Base-by-base conservation (phyloP, 2,888 invertebrate species). In the Metallyticus violacea region DNA sequence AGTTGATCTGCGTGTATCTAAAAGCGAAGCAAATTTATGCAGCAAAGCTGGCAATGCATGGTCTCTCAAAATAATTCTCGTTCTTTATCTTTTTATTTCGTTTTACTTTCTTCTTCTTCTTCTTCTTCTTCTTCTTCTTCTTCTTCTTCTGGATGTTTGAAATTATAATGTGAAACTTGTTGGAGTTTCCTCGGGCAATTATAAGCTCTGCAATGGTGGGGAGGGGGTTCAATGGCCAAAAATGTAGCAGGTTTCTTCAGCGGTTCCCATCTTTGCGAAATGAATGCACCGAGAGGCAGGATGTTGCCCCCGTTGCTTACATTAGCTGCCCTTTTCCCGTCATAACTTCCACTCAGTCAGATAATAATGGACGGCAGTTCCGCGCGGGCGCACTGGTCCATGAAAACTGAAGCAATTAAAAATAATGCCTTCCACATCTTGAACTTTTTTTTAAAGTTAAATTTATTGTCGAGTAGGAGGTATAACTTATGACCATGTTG, bases 401-500 rank as follows among this genome's bases (percentile, higher is more conserved):
- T 30, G 26, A 25, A 62, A 62, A 83, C n/a, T 25, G 30, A 40
- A 81, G 81, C 30, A 83, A 83, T 83, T 62, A 83, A 83, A 83
- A 40, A 26, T 25, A 28, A 83, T 29, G 84, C 85, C 79, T n/a
- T 15, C 40, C 40, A 1, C 15, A 40, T 62, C 15, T 22, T 62
- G 6, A 22, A 15, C 40, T 22, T 62, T 62, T 40, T 62, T 62
- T 15, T 15, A 62, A 62, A 62, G 15, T 6, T 62, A 62, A 62
- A 62, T 62, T 62, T 62, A 62, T 62, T 62, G 22, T 62, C 40
- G 40, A 62, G 40, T 62, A 62, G 40, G 40, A 15, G 22, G 40
- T 9, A 62, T 4, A 40, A 62, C 9, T 7, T 62, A 15, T 62
- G 40, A 22, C 3, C 15, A 62, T 22, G 22, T 15, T 62, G 40